Conservation (phyloP, 2,113 vertebrate species). For the Cricetomys ansorgei region DNA sequence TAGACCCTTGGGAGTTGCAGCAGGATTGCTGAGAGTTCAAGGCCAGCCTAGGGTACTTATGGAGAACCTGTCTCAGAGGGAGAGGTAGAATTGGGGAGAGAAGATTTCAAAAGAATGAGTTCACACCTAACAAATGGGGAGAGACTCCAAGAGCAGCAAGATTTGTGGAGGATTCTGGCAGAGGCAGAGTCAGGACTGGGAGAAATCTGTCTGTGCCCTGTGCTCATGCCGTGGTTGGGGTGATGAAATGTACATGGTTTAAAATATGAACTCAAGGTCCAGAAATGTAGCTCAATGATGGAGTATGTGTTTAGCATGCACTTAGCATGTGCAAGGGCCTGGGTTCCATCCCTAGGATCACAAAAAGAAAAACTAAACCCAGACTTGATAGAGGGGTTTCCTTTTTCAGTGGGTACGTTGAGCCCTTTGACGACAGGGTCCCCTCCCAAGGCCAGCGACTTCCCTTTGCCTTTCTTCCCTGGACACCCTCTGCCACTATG, state of each 20-base stretch:
- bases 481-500: not conserved
- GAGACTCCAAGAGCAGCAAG: not conserved
- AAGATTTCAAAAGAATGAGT: not conserved
- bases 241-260: not conserved
- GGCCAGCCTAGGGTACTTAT: not conserved
- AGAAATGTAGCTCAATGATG: not conserved
- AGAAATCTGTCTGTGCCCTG: not conserved
- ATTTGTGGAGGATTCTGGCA: not conserved
- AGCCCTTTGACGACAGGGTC: not conserved
- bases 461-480: not conserved
- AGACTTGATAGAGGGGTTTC: not conserved
- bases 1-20: not conserved
- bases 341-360: not conserved
- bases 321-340: not conserved
- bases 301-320: not conserved
- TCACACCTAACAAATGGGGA: not conserved
- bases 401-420: not conserved
- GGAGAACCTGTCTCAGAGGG: not conserved
- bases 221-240: not conserved
- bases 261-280: not conserved
- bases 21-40: not conserved
- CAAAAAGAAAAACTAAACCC: not conserved
- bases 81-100: not conserved
- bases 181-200: accelerated
- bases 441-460: not conserved